Evolutionary conservation across 2,113 vertebrate genomes (phyloP), one percentile per base, ranked within the genome.

Genomic region (Gallinago media): DNA sequence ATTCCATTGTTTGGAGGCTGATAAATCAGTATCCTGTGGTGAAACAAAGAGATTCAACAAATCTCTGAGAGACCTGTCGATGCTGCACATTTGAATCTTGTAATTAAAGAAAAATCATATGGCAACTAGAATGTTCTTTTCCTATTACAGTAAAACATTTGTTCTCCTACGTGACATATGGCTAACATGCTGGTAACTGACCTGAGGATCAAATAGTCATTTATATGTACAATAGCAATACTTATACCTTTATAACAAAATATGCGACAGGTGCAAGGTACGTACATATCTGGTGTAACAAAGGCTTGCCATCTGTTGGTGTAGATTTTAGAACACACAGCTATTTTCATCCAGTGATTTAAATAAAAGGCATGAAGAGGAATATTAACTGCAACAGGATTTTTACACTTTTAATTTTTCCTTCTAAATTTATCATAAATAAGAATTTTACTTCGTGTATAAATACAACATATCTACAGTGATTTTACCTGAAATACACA

Each of bases 301-400:
- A 91, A 86, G 46, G 27, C 52, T 87, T 91, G 29, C 56, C 68
- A 84, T 94, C 92, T 96, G 82, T 74, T 92, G 56, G 29, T 77
- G 74, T 29, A 84, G 50, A 63, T 94, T 74, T 83, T 84, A 27
- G 47, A 94, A 86, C 8, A 65, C 12, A 46, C 5, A 74, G 32
- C 3, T 80, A 50, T 73, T 65, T 83, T 84, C 27, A 71, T 15
- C 9, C 47, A 61, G 2, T 44, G 9, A 66, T 80, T 95, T 86
- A 62, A 88, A 88, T 34, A 58, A 88, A 96, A 63, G 0, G 13
- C 27, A 67, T 21, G 29, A 47, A 71, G 3, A 84, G 2, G 2
- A 78, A 32, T 67, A 54, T 66, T 74, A 91, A 38, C 11, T 15
- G 1, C 7, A 73, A 50, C 6, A 80, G 3, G 4, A 36, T 62